Base-by-base conservation (phyloP, 2,888 invertebrate genomes). In the Lasioglossum figueresi region DNA sequence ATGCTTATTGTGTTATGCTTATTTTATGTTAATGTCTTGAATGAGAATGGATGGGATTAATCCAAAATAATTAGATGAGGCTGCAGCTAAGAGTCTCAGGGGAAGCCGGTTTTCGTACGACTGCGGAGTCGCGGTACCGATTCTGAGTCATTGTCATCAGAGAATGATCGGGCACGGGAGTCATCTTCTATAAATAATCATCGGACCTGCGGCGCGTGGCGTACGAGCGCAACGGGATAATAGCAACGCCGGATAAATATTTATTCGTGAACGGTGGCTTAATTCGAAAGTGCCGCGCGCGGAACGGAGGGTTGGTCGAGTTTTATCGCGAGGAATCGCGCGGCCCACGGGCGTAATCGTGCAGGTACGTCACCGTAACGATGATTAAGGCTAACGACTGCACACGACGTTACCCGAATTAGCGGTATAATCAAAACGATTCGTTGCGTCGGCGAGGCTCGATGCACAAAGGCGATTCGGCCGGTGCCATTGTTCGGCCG, bases 351-450 rank as follows among this genome's bases (percentile, higher is more conserved):
- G 68, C 56, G 27, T 56, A 16, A 16, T 66, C 71, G n/a, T 19
- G 31, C 19, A 48, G 10, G 74, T 75, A 66, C 48, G 66, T 79
- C 79, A 27, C 27, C 23, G 66, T 84, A 81, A 86, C n/a, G 74
- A 71, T 68, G 75, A 87, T 87, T 81, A 68, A 87, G 70, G 72
- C 34, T 75, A 81, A 87, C 81, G 77, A 84, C 68, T 37, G 74
- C 40, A n/a, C 48, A 59, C 73, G 72, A 70, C 40, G 80, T 78
- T 70, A 71, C 72, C 59, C 43, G 70, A 72, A 86, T 87, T 82
- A 82, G 37, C 71, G 27, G 52, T 75, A 82, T 56, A 80, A 80
- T 63, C 85, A 73, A 76, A 86, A 85, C 59, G 70, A 68, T 72
- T 74, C 68, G 19, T 84, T 45, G n/a, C n/a, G 40, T 45, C 31